Percentiles rank a stretch among this genome's conserved stretches.
These are phyloP conservation scores for Coelogynopora nodosa DNA, from an alignment of 2,888 invertebrate genomes.

Conservation along the genomic window DNA sequence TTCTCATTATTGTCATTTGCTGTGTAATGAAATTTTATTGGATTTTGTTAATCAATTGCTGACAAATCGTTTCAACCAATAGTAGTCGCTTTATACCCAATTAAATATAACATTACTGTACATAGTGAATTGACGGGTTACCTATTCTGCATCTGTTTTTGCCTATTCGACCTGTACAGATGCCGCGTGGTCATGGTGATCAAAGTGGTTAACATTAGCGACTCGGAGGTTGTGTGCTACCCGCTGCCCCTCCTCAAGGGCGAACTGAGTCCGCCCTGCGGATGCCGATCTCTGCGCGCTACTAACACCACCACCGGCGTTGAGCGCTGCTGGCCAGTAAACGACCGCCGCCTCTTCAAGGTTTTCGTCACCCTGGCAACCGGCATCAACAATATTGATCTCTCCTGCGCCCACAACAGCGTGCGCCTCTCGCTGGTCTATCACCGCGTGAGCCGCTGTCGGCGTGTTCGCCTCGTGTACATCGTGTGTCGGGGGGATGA, in stretches of 20 bases:
- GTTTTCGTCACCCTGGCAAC: slow-evolving; percentile 67
- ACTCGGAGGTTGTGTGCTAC: slow-evolving; percentile 53
- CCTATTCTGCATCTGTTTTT: no score
- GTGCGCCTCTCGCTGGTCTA: slow-evolving; percentile 52
- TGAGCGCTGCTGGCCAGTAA: slow-evolving; percentile 66
- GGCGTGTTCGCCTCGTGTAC: slow-evolving; percentile 73
- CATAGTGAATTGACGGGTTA: no score
- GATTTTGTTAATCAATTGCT: no score
- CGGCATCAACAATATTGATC: slow-evolving; percentile 68
- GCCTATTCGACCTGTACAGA: background rate
- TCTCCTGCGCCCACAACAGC: slow-evolving; percentile 63
- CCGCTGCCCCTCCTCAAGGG: slow-evolving; percentile 55
- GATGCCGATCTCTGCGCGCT: background rate
- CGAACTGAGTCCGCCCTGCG: slow-evolving; percentile 52
- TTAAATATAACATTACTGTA: no score
- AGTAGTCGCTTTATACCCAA: no score
- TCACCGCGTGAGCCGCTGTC: slow-evolving; percentile 32
- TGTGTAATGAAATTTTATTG: no score
- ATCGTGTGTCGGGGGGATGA: slow-evolving; percentile 76
- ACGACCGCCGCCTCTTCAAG: slow-evolving; percentile 69
- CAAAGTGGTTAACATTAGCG: slow-evolving; percentile 53
- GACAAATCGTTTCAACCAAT: no score
- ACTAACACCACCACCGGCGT: background rate
- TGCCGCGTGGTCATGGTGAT: slow-evolving; percentile 51
- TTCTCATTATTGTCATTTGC: no score